Base-by-base conservation (phyloP, 2,888 invertebrate species). In the Eupithecia pulchellata region DNA sequence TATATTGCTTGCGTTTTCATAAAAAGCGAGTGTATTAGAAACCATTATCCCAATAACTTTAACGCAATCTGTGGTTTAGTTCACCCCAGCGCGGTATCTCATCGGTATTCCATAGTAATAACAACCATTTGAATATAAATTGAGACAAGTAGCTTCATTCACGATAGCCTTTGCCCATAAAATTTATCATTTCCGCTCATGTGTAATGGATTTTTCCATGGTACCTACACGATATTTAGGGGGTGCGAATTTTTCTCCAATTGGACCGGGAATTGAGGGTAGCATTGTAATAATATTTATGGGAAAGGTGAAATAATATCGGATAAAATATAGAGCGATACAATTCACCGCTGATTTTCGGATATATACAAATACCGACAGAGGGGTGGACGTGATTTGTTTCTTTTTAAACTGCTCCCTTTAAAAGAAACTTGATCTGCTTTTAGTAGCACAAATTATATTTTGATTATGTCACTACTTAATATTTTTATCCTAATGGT, bases 101-200 rank as follows among this genome's bases (percentile, higher is more conserved):
- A 86, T 86, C 85, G 85, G 82, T 85, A 86, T 86, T 84, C 84
- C 78, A 77, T 78, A 78, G 80, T 82, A 81, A 85, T 84, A 83
- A 82, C 82, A 80, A 75, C 84, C 82, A 86, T 86, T 86, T 86
- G 83, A 84, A 86, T 86, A 82, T 84, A 86, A 86, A 86, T 86
- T 85, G 83, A 81, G 78, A 83, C 83, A 85, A 85, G 83, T 85
- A 81, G 81, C 81, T 82, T 80, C 80, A 79, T 82, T 79, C 79
- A 81, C 77, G 80, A 79, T 85, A 81, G 84, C 82, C 83, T 80
- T 79, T 78, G 80, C 78, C 80, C 78, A 81, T 84, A 82, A 83
- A 82, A 78, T 79, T 76, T 83, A 84, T 84, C 82, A 82, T 81
- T 83, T 83, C 79, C 82, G 82, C 80, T 79, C 80, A 80, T 81